phyloP scores from a whole-genome alignment of 2,888 invertebrate species.

The Heteromurus nitidus region DNA sequence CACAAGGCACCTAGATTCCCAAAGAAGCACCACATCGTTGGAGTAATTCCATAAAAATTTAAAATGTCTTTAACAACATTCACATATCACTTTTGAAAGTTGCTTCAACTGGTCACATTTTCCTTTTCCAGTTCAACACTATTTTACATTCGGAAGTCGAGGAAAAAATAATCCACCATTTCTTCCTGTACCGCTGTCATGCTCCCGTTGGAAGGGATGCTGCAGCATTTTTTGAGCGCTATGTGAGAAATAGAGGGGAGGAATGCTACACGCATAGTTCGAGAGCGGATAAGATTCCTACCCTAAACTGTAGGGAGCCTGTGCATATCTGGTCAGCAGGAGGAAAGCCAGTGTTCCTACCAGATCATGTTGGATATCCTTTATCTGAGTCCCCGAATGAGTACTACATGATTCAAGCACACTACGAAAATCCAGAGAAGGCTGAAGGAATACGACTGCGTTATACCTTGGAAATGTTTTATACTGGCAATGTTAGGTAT shows the following conservation, averaged over 20 bases:
- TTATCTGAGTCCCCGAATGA: slow-evolving; percentile 35
- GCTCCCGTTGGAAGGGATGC: slow-evolving; percentile 47
- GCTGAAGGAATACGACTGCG: not conserved
- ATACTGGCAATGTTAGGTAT: not conserved
- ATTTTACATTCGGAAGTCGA: slow-evolving; percentile 32
- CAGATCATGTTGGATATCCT: slow-evolving; percentile 57
- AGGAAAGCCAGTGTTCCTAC: slow-evolving; percentile 26
- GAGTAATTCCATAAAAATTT: slow-evolving; percentile 25
- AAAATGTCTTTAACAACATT: not conserved
- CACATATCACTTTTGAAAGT: not conserved
- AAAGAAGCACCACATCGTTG: slow-evolving; percentile 52
- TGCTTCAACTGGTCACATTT: not conserved
- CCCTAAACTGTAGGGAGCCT: slow-evolving; percentile 33
- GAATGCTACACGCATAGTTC: slow-evolving; percentile 41
- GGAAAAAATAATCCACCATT: slow-evolving; percentile 28
- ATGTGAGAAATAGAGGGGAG: slow-evolving; percentile 20
- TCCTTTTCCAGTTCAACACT: slow-evolving; percentile 41
- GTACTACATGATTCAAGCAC: slow-evolving; percentile 52
- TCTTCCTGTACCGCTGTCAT: slow-evolving; percentile 36
- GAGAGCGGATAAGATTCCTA: slow-evolving; percentile 26
- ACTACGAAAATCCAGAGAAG: slow-evolving; percentile 49
- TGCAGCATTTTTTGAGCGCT: slow-evolving; percentile 51
- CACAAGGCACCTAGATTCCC: slow-evolving; percentile 38
- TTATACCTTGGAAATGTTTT: not conserved
- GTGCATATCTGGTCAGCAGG: slow-evolving; percentile 37